phyloP scores from a whole-genome alignment of 2,888 invertebrate species.

The Temnothorax ravouxi region DNA sequence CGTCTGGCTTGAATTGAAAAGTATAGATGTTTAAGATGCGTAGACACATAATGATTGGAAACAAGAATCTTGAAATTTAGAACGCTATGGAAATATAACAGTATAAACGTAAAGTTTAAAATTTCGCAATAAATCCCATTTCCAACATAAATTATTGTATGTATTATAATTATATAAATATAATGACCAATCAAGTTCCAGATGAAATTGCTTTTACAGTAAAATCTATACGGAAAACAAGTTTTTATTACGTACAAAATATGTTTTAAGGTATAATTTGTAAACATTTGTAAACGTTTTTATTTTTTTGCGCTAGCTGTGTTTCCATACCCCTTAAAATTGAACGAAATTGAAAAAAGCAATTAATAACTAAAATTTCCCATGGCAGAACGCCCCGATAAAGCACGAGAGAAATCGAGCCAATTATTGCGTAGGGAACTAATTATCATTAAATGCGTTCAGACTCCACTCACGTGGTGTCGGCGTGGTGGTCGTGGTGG shows the following conservation, averaged over 20 bases:
- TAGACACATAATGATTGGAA: background rate
- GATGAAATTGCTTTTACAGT: background rate
- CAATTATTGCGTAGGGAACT: constrained; percentile 17
- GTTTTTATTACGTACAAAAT: background rate
- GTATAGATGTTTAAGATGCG: background rate
- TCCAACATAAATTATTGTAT: background rate
- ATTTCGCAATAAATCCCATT: background rate
- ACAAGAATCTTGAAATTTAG: background rate
- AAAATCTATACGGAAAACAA: background rate
- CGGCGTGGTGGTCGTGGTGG: constrained; percentile 85
- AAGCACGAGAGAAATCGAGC: background rate
- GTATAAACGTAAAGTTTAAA: background rate
- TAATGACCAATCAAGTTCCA: background rate
- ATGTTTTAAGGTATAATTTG: background rate
- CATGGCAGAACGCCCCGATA: background rate
- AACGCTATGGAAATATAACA: background rate
- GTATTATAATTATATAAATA: background rate
- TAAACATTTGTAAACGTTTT: background rate
- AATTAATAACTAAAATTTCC: background rate
- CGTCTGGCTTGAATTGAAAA: background rate
- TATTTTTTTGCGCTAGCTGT: background rate
- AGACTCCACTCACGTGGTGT: constrained; percentile 86
- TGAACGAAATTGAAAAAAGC: background rate
- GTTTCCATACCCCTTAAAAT: background rate
- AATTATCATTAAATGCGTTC: constrained; percentile 18